Percentiles rank a stretch among this genome's conserved stretches.
Evolutionary conservation across 1,140 invertebrate genomes (phyloP).

Genomic region (Psix sp.): DNA sequence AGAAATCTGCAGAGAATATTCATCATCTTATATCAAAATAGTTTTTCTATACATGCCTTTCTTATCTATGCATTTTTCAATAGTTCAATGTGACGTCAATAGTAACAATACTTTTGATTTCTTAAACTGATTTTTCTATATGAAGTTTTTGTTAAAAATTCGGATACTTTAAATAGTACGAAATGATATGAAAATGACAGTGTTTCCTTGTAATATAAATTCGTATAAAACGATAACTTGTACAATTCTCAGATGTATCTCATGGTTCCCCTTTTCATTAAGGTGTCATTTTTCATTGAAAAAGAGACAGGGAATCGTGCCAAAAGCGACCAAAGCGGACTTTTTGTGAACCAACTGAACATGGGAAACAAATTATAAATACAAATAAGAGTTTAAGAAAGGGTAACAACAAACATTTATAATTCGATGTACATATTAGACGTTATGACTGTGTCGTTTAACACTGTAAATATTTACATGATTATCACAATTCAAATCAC

Average conservation of each 20-base stretch:
- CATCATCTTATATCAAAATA: too few species aligned
- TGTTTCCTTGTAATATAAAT: slow-evolving; percentile 51
- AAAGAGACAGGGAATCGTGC: slow-evolving; percentile 66
- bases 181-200: slow-evolving; percentile 1
- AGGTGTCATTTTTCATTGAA: slow-evolving; percentile 23
- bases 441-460: slow-evolving; percentile 74
- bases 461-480: slow-evolving; percentile 72
- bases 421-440: slow-evolving; percentile 75
- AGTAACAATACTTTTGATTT: too few species aligned
- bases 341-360: slow-evolving; percentile 25
- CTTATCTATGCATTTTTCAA: too few species aligned
- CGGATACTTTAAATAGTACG: too few species aligned
- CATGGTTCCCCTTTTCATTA: slow-evolving; percentile 40
- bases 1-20: too few species aligned
- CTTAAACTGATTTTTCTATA: too few species aligned
- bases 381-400: slow-evolving; percentile 56
- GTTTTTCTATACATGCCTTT: too few species aligned
- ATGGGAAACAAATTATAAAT: slow-evolving; percentile 52
- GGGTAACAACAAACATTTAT: slow-evolving; percentile 69
- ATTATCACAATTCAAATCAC: slow-evolving; percentile 64
- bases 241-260: slow-evolving; percentile 44
- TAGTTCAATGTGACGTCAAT: too few species aligned
- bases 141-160: too few species aligned
- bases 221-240: slow-evolving; percentile 34
- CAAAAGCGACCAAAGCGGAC: slow-evolving; percentile 61